Evolutionary conservation across 1,140 invertebrate genomes (phyloP).

Genomic region (Diorhabda elongata): DNA sequence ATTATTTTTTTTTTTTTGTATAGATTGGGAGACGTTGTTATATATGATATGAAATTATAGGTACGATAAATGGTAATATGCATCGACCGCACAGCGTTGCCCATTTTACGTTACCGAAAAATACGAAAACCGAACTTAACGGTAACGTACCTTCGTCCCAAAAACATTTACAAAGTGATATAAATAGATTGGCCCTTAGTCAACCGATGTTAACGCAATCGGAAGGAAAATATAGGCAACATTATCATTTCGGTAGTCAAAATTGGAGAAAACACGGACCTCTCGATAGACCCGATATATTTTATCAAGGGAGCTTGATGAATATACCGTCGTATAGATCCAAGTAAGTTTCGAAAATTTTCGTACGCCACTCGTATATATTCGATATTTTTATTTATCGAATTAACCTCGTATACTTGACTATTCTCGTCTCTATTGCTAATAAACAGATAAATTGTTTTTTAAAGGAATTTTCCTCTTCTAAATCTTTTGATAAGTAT

Average conservation of each 20-base stretch:
- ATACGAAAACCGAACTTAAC: conserved; percentile 32
- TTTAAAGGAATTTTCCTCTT: too few relatives aligned
- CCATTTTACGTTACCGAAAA: conserved; percentile 46
- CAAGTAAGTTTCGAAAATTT: neutral
- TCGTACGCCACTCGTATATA: too few relatives aligned
- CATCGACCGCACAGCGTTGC: conserved; percentile 54
- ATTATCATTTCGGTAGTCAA: conserved; percentile 35
- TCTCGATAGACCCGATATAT: conserved; percentile 80
- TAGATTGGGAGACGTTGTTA: too few relatives aligned
- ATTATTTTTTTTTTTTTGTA: too few relatives aligned
- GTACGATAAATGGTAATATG: conserved; percentile 25
- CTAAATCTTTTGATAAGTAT: too few relatives aligned
- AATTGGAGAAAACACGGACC: conserved; percentile 56
- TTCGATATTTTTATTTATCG: too few relatives aligned
- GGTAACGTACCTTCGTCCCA: conserved; percentile 43
- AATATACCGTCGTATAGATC: conserved; percentile 51
- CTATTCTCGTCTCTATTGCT: too few relatives aligned
- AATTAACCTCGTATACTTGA: too few relatives aligned
- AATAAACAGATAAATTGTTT: too few relatives aligned
- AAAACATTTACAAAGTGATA: conserved; percentile 39
- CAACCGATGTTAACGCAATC: conserved; percentile 57
- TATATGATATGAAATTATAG: neutral
- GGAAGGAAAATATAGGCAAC: conserved; percentile 23
- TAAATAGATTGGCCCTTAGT: conserved; percentile 57
- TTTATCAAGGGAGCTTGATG: conserved; percentile 78